These are phyloP conservation scores for Aulostomus chinensis DNA, from an alignment of 2,797 vertebrate species.

Conservation along the genomic window DNA sequence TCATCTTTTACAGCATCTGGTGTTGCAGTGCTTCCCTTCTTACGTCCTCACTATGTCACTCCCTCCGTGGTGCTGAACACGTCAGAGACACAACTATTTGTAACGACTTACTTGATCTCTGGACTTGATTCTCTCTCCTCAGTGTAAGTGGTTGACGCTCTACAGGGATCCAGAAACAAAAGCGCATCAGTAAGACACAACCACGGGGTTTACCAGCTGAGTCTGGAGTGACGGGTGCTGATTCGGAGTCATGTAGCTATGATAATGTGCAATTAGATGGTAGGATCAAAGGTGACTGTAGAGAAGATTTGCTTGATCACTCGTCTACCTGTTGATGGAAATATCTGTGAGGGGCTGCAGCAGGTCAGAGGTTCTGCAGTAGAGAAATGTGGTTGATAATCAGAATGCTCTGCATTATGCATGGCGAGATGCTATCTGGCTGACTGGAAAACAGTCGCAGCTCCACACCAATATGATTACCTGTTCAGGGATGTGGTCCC, in stretches of 20 bases:
- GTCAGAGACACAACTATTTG: no score
- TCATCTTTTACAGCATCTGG: no score
- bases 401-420: constrained; percentile 73
- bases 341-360: constrained; percentile 57
- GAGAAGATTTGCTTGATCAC: constrained; percentile 44
- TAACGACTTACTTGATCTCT: constrained; percentile 25
- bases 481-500: constrained; percentile 77
- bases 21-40: no score
- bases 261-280: constrained; percentile 29
- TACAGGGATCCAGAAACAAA: constrained; percentile 17
- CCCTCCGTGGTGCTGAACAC: no score
- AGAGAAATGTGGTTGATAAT: constrained; percentile 72
- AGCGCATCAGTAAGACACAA: not conserved
- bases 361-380: constrained; percentile 70
- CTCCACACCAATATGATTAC: constrained; percentile 78
- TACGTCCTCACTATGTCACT: no score
- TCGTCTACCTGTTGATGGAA: constrained; percentile 70
- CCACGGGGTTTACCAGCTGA: no score
- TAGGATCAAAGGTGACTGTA: constrained; percentile 25
- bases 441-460: constrained; percentile 71
- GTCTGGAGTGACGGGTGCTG: not conserved
- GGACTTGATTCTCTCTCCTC: constrained; percentile 23
- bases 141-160: constrained; percentile 9
- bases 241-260: no score
- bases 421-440: constrained; percentile 66